These are phyloP conservation scores for Danio rerio DNA, from an alignment of 2,113 vertebrate species.

Conservation along the genomic window GRCz12tu NC_133185.1:11540501-11541000, in stretches of 20 bases:
- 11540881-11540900: background rate
- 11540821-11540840: background rate
- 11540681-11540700: background rate
- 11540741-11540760: background rate
- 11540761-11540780: background rate
- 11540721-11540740: background rate
- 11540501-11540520: conserved; percentile 56
- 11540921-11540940: too few species aligned
- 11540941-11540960: too few species aligned
- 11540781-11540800: background rate
- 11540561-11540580: conserved; percentile 34
- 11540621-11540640: conserved; percentile 11
- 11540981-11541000: too few species aligned
- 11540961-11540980: too few species aligned
- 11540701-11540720: background rate
- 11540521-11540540: conserved; percentile 43
- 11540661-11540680: background rate
- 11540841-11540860: background rate
- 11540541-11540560: conserved; percentile 42
- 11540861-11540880: background rate
- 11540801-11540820: background rate
- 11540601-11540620: background rate
- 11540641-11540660: background rate
- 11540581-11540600: conserved; percentile 9
- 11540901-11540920: too few species aligned